Base-by-base conservation (phyloP, 1,140 invertebrate species). In the Dermatophagoides farinae region DNA sequence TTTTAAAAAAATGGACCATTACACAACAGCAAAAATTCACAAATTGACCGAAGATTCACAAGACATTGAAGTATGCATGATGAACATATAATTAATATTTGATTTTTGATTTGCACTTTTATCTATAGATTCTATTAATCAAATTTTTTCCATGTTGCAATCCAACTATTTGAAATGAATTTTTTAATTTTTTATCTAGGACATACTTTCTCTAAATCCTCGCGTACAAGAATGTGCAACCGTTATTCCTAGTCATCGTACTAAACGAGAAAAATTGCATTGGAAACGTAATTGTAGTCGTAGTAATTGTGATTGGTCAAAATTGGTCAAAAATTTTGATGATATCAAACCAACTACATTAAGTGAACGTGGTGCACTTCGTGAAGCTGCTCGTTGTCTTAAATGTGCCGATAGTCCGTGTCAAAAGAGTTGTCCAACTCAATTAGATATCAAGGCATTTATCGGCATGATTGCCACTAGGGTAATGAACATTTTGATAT, bases 331-430 rank as follows among this genome's bases (percentile, higher is more conserved):
- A 57, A 86, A 97, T 72, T 97, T 97, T 71, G 85, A 90, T 64
- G 93, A 97, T 68, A 87, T 97, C 40, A 98, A 98, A 72, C 90
- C 89, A 66, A 97, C 91, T 22, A 97, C 93, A 0, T 68, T 97
- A 47, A 92, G 89, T 67, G 93, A 98, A 72, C 77, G 92, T 10
- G 92, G 82, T 1, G 93, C 93, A 0, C 70, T 98, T 16, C 80
- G 77, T 62, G 93, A 98, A 74, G 88, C 95, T 0, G 79, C 81
- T 0, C 71, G 92, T 57, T 97, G 91, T 70, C 74, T 98, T 10
- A 98, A 97, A 72, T 98, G 93, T 73, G 91, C 87, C 0, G 95
- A 98, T 75, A 92, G 93, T 0, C 93, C 93, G 0, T 98, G 93
- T 70, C 93, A 97, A 74, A 97, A 97, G 72, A 89, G 87, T 6